Conservation (phyloP, 2,113 vertebrate species). For the Sus scrofa region T2T-Sscrofa CM000830.6:101693501-101694000, state of each 20-base stretch:
- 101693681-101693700: not conserved
- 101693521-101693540: not conserved
- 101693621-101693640: not conserved
- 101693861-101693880: constrained; percentile 46
- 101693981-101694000: not conserved
- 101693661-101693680: not conserved
- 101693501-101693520: not conserved
- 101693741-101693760: not conserved
- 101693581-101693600: not conserved
- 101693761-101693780: not conserved
- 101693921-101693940: constrained; percentile 26
- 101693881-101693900: not conserved
- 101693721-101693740: constrained; percentile 19
- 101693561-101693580: not conserved
- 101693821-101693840: constrained; percentile 9
- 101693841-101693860: not conserved
- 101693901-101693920: constrained; percentile 34
- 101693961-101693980: constrained; percentile 44
- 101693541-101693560: constrained; percentile 21
- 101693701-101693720: constrained; percentile 48
- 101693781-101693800: not conserved
- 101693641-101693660: not conserved
- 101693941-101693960: constrained; percentile 49
- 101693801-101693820: not conserved
- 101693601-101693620: not conserved